Evolutionary conservation across 2,113 vertebrate species (phyloP), one percentile per base, ranked within the genome.

Genomic region (Ia io): DNA sequence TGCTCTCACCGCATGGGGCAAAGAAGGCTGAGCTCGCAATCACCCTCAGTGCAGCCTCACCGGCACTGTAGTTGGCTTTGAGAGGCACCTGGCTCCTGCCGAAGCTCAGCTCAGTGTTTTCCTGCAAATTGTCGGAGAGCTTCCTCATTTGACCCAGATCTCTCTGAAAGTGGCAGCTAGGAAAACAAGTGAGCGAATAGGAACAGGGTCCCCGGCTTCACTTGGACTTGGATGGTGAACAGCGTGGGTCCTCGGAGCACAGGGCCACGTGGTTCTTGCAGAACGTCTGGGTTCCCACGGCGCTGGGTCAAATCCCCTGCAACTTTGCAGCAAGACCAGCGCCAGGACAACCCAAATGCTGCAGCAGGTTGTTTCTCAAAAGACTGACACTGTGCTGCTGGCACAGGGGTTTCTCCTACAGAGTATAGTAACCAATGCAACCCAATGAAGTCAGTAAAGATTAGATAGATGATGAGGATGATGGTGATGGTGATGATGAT

Each of bases 131-230:
- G 12, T 20, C 56, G 35, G 49, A 35, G 23, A 85, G 74, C 67
- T 53, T 96, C 65, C 51, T 84, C 22, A 7, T 79, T 87, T 56
- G 85, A 70, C 51, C 95, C 35, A 40, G 74, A 94, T 95, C 93
- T 96, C 95, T 93, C 47, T 73, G 69, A 96, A 97, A 95, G 74
- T 87, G 86, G 91, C 93, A 88, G 14, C 22, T 92, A 13, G 77
- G 88, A 79, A 95, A 89, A 84, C 84, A 97, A 69, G 61, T 51
- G 69, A 87, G 47, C 95, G 93, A 93, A 88, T 37, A 67, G 84
- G 42, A 59, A 6, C 70, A 47, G 32, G 8, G 94, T 88, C 65
- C 47, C 42, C 11, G 2, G 89, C 32, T 93, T 90, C 95, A 30
- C 85, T 82, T 79, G 76, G 40, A 37, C 82, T 85, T 92, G 79